Conservation (phyloP, 1,140 invertebrate species). For the Panagrolaimus sp. region DNA sequence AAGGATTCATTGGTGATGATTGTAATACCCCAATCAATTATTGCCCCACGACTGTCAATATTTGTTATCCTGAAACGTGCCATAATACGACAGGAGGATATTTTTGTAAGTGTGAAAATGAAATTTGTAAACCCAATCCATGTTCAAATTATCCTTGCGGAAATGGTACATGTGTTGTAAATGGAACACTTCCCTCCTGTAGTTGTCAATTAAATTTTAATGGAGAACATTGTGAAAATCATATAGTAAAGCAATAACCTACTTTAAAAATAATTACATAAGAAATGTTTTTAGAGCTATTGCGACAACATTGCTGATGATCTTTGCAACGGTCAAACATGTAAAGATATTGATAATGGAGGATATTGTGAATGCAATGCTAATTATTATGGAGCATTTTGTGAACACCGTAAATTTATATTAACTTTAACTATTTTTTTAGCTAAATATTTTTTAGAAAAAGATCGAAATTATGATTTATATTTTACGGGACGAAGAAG, state of each 20-base stretch:
- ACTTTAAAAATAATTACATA: background rate
- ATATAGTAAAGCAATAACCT: background rate
- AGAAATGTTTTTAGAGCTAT: background rate
- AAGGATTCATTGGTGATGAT: background rate
- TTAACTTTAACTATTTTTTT: no score
- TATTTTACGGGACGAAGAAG: background rate
- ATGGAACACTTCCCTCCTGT: background rate
- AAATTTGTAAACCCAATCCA: background rate
- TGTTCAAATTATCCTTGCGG: background rate
- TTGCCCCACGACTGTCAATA: background rate
- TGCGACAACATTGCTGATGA: background rate
- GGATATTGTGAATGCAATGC: background rate
- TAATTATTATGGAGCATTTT: background rate
- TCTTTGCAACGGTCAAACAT: background rate
- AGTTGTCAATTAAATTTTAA: conserved; percentile 1
- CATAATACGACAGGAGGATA: background rate
- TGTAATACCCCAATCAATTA: background rate
- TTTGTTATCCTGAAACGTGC: background rate
- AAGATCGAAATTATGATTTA: background rate
- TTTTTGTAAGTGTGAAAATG: conserved; percentile 5
- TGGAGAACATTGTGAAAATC: background rate
- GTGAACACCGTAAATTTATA: background rate
- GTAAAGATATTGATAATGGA: background rate
- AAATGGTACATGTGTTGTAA: conserved; percentile 3
- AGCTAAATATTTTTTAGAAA: background rate